Evolutionary conservation across 1,140 invertebrate genomes (phyloP).

Genomic region (Gyrodactylus bullatarudis): DNA sequence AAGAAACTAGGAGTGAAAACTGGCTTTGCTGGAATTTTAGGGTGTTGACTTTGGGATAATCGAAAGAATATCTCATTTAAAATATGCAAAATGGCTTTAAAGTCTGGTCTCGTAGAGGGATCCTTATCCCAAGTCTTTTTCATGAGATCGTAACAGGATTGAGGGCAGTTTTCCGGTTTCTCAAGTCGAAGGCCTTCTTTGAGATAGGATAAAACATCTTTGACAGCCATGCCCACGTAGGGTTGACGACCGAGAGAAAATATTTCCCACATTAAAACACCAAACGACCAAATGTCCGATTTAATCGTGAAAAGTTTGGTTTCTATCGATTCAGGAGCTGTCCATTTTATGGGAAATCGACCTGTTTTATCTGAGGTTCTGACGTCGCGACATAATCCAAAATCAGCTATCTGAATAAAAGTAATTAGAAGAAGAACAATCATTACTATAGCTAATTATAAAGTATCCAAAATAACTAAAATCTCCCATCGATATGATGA

Average conservation of each 20-base stretch:
- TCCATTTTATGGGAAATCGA: constrained; percentile 95
- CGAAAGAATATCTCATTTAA: no score
- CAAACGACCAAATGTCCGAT: constrained; percentile 93
- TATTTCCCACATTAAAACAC: constrained; percentile 94
- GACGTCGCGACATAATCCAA: constrained; percentile 79
- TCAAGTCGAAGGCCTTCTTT: neutral
- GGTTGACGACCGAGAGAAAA: constrained; percentile 93
- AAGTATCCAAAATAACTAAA: no score
- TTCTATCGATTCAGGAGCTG: constrained; percentile 86
- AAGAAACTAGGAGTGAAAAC: no score
- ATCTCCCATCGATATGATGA: no score
- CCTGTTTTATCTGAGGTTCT: constrained; percentile 37
- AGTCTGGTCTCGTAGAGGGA: neutral
- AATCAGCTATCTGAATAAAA: constrained; percentile 98
- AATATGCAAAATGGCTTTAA: no score
- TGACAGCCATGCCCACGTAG: constrained; percentile 44
- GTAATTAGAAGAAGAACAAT: no score
- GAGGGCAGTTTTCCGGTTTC: neutral
- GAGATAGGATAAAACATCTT: neutral
- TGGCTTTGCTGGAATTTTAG: no score
- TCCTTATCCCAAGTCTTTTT: neutral
- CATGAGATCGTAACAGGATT: neutral
- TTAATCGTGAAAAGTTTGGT: constrained; percentile 90
- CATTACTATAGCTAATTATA: no score
- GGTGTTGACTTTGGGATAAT: no score